Evolutionary conservation across 2,888 invertebrate genomes (phyloP).

Genomic region (Agriopis leucophaearia): DNA sequence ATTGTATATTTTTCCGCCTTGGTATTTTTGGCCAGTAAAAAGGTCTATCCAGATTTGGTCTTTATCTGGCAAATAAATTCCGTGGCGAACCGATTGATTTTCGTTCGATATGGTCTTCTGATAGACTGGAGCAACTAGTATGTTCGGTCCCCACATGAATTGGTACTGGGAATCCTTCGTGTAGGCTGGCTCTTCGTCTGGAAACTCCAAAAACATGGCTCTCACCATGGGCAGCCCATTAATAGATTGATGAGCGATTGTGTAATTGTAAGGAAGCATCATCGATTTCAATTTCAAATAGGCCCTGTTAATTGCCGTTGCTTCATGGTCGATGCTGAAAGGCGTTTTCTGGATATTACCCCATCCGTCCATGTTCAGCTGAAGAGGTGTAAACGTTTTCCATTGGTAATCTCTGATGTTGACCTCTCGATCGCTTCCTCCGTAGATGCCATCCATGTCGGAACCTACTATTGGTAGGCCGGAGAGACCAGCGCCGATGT

Average conservation of each 20-base stretch:
- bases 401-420: slow-evolving; percentile 80
- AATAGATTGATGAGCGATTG: slow-evolving; percentile 68
- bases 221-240: slow-evolving; percentile 75
- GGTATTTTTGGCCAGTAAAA: slow-evolving; percentile 74
- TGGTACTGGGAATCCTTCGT: slow-evolving; percentile 78
- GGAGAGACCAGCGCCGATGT: slow-evolving; percentile 77
- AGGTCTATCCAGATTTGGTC: slow-evolving; percentile 77
- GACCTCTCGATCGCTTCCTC: slow-evolving; percentile 66
- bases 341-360: slow-evolving; percentile 74
- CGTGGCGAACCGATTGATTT: slow-evolving; percentile 61
- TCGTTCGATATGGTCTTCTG: slow-evolving; percentile 46
- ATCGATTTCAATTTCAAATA: slow-evolving; percentile 79
- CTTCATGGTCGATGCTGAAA: slow-evolving; percentile 70
- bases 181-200: slow-evolving; percentile 62
- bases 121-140: slow-evolving; percentile 78
- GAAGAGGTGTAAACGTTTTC: slow-evolving; percentile 80
- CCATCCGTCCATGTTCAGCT: slow-evolving; percentile 83
- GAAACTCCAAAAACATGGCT: slow-evolving; percentile 79
- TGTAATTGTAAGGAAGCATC: slow-evolving; percentile 79
- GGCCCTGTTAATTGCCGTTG: slow-evolving; percentile 72
- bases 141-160: slow-evolving; percentile 80
- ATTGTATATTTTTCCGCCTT: slow-evolving; percentile 75
- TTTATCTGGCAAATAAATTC: slow-evolving; percentile 69
- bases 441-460: slow-evolving; percentile 81
- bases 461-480: slow-evolving; percentile 77